Evolutionary conservation across 1,140 invertebrate genomes (phyloP).

Genomic region (Patella vulgata): DNA sequence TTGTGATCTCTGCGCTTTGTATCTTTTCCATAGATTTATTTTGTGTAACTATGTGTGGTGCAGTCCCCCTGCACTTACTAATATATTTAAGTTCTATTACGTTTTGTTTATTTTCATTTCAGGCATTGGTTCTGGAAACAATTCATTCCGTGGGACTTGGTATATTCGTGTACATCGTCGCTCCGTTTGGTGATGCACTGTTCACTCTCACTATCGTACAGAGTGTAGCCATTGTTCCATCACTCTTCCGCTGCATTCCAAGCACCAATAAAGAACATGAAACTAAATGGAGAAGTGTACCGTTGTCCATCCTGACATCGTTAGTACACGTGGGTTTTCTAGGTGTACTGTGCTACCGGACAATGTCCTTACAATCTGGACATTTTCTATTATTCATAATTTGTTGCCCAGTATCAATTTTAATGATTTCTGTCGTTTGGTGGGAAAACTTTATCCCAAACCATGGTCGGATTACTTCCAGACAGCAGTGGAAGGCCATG

Average conservation of each 20-base stretch:
- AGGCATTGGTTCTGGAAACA: constrained; percentile 78
- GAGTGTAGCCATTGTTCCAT: constrained; percentile 45
- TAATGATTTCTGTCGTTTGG: constrained; percentile 51
- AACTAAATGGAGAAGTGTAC: background rate
- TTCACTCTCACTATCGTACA: constrained; percentile 94
- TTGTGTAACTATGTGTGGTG: too few species aligned
- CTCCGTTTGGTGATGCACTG: constrained; percentile 90
- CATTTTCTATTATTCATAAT: constrained; percentile 6
- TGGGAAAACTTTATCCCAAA: constrained; percentile 53
- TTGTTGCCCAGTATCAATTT: constrained; percentile 30
- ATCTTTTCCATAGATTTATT: too few species aligned
- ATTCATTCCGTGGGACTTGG: constrained; percentile 85
- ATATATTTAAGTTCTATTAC: too few species aligned
- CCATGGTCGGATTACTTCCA: too few species aligned
- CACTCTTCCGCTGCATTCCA: constrained; percentile 21
- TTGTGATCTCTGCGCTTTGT: too few species aligned
- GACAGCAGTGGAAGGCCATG: too few species aligned
- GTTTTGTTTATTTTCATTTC: constrained; percentile 9
- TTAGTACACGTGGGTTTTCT: constrained; percentile 27
- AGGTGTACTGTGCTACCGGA: constrained; percentile 25
- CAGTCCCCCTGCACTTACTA: too few species aligned
- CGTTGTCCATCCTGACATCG: constrained; percentile 26
- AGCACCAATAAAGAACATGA: background rate
- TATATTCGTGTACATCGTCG: constrained; percentile 83
- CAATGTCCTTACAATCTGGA: constrained; percentile 6